Base-by-base conservation (phyloP, 1,140 invertebrate genomes). In the Eueides isabella region DNA sequence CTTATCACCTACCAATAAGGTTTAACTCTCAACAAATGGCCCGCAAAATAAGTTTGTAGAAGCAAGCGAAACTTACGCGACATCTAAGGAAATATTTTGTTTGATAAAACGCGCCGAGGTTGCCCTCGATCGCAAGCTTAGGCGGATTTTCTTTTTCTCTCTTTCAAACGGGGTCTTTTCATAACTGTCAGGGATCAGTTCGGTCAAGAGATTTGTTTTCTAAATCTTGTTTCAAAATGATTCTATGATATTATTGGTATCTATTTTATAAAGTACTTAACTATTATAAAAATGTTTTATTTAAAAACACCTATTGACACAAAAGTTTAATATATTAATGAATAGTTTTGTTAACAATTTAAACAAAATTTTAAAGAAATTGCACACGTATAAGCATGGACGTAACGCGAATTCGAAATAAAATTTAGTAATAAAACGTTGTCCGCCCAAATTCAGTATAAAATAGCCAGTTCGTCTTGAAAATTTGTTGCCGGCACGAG, bases 1-100 rank as follows among this genome's bases (percentile, higher is more conserved):
- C 74, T 81, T 88, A 85, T n/a, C 3, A 3, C 19, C 0, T 4
- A 26, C 0, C 0, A 1, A 55, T 55, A 55, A 55, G 48, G 23
- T 55, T 3, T 0, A 3, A 23, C 23, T 23, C 7, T 55, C 2
- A 55, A 14, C 7, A 55, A 4, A 11, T 12, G 4, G 23, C 1
- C 23, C 2, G 68, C 31, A 76, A 71, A 74, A 41, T 44, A 69
- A 63, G 30, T 78, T 79, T 75, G 82, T 72, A 29, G 67, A 69
- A 74, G 76, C 70, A 80, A 85, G 78, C 67, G 70, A 87, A 88
- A 85, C 82, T 90, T 84, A 84, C 81, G 81, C 82, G 81, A 84
- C 82, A 82, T 86, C 86, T 80, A 83, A 85, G 82, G 81, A 90
- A 89, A 89, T 85, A 87, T 90, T 90, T 89, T 83, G 81, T 85